phyloP scores from a whole-genome alignment of 2,888 invertebrate species.

The Syrphus vitripennis region DNA sequence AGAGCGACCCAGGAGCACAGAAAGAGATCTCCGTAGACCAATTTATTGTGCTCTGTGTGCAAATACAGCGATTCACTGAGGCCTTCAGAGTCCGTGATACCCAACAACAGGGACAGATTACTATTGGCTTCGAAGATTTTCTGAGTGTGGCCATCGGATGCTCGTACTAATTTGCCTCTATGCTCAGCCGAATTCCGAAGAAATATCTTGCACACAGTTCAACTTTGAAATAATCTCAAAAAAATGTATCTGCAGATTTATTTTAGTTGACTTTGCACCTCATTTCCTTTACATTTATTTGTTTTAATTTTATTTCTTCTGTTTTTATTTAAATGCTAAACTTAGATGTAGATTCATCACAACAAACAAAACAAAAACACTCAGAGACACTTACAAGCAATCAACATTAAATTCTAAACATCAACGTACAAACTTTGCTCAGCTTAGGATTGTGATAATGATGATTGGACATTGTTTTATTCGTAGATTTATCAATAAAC shows the following conservation, averaged over 20 bases:
- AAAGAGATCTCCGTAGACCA: conserved; percentile 90
- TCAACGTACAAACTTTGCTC: conserved; percentile 65
- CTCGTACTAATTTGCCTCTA: conserved; percentile 78
- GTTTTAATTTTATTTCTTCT: neutral
- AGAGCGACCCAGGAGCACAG: conserved; percentile 85
- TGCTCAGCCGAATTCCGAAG: conserved; percentile 24
- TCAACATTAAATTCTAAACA: conserved; percentile 33
- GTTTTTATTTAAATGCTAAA: conserved; percentile 15
- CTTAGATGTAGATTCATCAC: neutral
- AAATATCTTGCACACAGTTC: conserved; percentile 41
- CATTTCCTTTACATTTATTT: neutral
- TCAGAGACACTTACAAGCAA: conserved; percentile 18
- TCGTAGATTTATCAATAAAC: conserved; percentile 47
- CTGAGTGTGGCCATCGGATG: conserved; percentile 90
- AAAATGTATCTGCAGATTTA: conserved; percentile 49
- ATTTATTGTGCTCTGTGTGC: conserved; percentile 94
- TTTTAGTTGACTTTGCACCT: conserved; percentile 27
- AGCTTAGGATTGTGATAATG: conserved; percentile 39
- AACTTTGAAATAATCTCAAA: conserved; percentile 38
- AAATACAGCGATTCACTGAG: conserved; percentile 93
- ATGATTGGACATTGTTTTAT: conserved; percentile 37
- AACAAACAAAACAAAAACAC: conserved; percentile 3
- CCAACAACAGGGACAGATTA: conserved; percentile 90
- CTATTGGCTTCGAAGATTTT: conserved; percentile 95
- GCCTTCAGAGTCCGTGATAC: conserved; percentile 91